Evolutionary conservation across 2,113 vertebrate species (phyloP).

Genomic region (Plectropomus leopardus): DNA sequence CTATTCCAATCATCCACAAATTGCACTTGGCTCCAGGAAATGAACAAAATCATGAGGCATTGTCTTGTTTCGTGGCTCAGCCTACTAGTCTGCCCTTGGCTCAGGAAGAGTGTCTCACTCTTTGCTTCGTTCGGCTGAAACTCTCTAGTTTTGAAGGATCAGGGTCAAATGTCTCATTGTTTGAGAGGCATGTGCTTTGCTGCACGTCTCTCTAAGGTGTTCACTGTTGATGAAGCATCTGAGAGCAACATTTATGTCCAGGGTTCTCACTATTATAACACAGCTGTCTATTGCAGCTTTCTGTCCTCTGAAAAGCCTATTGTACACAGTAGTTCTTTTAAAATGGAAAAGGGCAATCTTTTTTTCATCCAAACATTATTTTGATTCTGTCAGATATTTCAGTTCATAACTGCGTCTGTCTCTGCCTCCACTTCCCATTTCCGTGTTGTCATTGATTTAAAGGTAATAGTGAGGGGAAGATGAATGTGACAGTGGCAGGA

Average conservation of each 20-base stretch:
- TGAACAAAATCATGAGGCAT: slow-evolving; percentile 58
- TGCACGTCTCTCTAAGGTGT: slow-evolving; percentile 21
- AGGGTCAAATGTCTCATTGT: slow-evolving; percentile 50
- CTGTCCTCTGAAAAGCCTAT: neutral
- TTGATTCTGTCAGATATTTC: slow-evolving; percentile 28
- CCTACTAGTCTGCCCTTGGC: slow-evolving; percentile 46
- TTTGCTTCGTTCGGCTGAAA: slow-evolving; percentile 51
- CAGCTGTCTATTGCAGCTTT: neutral
- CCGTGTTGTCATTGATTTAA: slow-evolving; percentile 27
- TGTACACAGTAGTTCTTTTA: neutral
- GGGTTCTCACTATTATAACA: slow-evolving; percentile 1
- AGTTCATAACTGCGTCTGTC: neutral
- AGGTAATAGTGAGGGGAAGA: slow-evolving; percentile 20
- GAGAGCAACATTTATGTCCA: neutral
- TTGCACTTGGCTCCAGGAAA: slow-evolving; percentile 57
- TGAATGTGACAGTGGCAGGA: slow-evolving; percentile 37
- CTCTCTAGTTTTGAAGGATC: slow-evolving; percentile 58
- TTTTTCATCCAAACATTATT: slow-evolving; percentile 24
- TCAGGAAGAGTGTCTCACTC: slow-evolving; percentile 37
- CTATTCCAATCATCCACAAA: slow-evolving; percentile 59
- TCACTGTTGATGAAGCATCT: slow-evolving; percentile 50
- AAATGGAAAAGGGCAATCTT: slow-evolving; percentile 22
- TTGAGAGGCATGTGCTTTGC: slow-evolving; percentile 43
- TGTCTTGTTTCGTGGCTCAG: slow-evolving; percentile 61
- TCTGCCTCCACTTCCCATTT: slow-evolving; percentile 17